Evolutionary conservation across 1,140 invertebrate genomes (phyloP).

Genomic region (Tetramorium parvispinum): DNA sequence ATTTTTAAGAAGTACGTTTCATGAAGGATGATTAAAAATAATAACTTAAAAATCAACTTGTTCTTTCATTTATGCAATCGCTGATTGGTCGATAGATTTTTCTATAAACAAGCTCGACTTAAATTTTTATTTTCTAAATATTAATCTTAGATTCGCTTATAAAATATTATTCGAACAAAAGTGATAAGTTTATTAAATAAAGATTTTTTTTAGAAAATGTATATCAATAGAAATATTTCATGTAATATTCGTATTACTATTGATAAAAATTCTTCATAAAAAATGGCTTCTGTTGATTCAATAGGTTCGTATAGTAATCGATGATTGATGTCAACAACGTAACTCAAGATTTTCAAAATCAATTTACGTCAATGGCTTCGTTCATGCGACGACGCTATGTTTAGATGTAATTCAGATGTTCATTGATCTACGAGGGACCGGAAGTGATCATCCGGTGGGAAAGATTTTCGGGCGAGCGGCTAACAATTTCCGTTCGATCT

Average conservation of each 20-base stretch:
- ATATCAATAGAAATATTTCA: neutral
- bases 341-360: neutral
- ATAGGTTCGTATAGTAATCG: neutral
- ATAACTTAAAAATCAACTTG: neutral
- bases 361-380: neutral
- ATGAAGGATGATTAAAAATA: neutral
- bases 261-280: neutral
- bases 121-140: neutral
- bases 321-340: slow-evolving; percentile 16
- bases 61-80: neutral
- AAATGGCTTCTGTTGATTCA: neutral
- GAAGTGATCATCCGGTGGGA: slow-evolving; percentile 36
- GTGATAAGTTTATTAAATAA: neutral
- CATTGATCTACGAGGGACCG: slow-evolving; percentile 26
- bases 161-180: neutral
- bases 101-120: neutral
- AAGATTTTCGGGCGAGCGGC: slow-evolving; percentile 16
- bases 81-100: neutral
- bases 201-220: neutral
- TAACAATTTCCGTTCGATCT: slow-evolving; percentile 40
- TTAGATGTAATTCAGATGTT: slow-evolving; percentile 50
- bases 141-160: neutral
- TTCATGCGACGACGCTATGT: slow-evolving; percentile 1
- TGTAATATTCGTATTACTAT: neutral
- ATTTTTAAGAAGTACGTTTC: neutral